Conservation (phyloP, 1,140 invertebrate genomes). For the Bactericera cockerelli region DNA sequence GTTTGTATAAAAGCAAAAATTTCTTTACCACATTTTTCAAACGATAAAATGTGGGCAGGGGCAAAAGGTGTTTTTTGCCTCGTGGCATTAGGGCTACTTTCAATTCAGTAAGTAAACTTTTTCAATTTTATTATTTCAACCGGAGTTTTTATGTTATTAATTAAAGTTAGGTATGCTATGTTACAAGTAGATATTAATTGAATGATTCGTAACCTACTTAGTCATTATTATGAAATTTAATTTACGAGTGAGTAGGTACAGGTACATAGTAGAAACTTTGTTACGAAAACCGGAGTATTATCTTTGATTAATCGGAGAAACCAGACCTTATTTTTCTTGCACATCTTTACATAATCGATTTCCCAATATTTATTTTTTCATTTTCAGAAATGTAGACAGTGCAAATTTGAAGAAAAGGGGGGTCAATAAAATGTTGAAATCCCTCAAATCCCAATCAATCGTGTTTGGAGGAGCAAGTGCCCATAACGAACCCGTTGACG, state of each 20-base stretch:
- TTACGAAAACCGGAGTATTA: not conserved
- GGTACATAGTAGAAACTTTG: not conserved
- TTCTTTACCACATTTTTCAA: not conserved
- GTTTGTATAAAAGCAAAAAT: slow-evolving; percentile 1
- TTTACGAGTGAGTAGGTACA: not conserved
- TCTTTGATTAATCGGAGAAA: too few relatives aligned
- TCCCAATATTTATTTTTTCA: not conserved
- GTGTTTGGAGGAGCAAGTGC: not conserved
- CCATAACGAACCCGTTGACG: not conserved
- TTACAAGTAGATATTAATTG: not conserved
- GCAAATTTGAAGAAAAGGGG: not conserved
- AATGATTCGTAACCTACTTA: not conserved
- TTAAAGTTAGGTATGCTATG: not conserved
- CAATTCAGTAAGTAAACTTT: not conserved
- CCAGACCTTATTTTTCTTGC: too few relatives aligned
- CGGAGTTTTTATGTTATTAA: not conserved
- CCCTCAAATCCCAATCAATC: not conserved
- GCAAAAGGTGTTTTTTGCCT: not conserved
- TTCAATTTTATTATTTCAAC: not conserved
- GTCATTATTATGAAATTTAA: not conserved
- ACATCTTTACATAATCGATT: not conserved
- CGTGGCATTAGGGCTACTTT: not conserved
- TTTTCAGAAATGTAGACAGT: slow-evolving; percentile 6
- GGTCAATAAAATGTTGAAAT: not conserved
- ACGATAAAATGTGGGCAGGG: not conserved